A percentile compares a stretch with the other conserved stretches of the same genome.
Conservation (phyloP, 2,797 vertebrate species). For the Mionectes olivaceus region DNA sequence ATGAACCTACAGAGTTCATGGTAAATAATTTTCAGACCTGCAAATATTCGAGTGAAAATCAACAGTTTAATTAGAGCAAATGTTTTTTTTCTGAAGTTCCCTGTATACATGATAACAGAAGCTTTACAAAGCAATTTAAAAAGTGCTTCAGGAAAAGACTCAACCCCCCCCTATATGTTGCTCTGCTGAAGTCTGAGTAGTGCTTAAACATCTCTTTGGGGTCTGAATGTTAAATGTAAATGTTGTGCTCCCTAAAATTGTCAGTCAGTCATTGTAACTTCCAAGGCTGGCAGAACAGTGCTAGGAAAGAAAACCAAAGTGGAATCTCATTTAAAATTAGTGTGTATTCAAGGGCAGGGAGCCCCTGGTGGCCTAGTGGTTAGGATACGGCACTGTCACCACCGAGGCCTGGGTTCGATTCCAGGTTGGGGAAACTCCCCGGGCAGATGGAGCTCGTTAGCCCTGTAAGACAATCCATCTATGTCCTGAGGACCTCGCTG, state of each 20-base stretch:
- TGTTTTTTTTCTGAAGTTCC: background rate
- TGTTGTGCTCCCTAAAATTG: background rate
- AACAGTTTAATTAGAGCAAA: background rate
- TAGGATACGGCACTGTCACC: no score
- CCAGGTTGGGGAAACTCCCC: no score
- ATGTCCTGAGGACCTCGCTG: no score
- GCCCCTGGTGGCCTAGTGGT: no score
- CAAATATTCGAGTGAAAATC: background rate
- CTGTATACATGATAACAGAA: background rate
- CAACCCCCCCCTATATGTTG: fast-evolving
- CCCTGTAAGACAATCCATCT: no score
- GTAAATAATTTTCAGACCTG: background rate
- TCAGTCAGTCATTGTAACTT: background rate
- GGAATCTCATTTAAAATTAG: background rate
- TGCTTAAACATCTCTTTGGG: background rate
- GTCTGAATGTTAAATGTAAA: background rate
- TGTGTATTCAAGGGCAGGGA: background rate
- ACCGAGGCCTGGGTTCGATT: no score
- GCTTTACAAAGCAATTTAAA: background rate
- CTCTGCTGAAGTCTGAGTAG: background rate
- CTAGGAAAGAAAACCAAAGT: background rate
- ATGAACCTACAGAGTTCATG: background rate
- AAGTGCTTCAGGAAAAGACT: background rate
- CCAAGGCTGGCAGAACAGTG: background rate
- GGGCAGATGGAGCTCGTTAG: no score